Evolutionary conservation across 2,888 invertebrate genomes (phyloP), one percentile per base, ranked within the genome.

Genomic region (Arge pagana): DNA sequence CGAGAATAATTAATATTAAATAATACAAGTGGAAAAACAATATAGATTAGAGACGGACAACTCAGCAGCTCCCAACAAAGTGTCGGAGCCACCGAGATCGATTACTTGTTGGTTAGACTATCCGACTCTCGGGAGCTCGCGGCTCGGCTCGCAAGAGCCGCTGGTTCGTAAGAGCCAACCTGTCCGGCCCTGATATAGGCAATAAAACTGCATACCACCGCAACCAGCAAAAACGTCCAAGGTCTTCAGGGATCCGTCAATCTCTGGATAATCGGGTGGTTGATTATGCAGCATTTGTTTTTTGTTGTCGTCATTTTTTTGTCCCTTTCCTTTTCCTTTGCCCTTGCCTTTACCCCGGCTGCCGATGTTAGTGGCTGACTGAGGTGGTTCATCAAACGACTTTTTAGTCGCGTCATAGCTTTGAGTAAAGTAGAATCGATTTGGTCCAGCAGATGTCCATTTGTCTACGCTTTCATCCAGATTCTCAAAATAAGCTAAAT

Each of bases 141-240:
- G n/a, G n/a, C n/a, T n/a, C n/a, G n/a, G n/a, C n/a, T n/a, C n/a
- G n/a, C n/a, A n/a, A n/a, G n/a, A n/a, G n/a, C n/a, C n/a, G n/a
- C n/a, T n/a, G n/a, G n/a, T n/a, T 26, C 2, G 28, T 26, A 3
- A 26, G n/a, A 26, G 2, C 4, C 28, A 26, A 3, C 2, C 2
- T 26, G n/a, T 26, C 2, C 28, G 28, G n/a, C 8, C 8, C 2
- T 3, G n/a, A 53, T 18, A 7, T 6, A 36, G 4, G 5, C 16
- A 15, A 19, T 21, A 24, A 33, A 28, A n/a, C 23, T 26, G n/a
- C 58, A 57, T 65, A 81, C 83, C 93, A 33, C 93, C 93, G 74
- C 91, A 92, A 0, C 93, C 93, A 56, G 92, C 90, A 74, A 93
- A 93, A 19, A 93, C 87, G 68, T 93, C 93, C 63, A 93, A 77